Percentiles rank a stretch among this genome's conserved stretches.
phyloP scores from a whole-genome alignment of 2,888 invertebrate genomes.

The Agonopterix arenella region DNA sequence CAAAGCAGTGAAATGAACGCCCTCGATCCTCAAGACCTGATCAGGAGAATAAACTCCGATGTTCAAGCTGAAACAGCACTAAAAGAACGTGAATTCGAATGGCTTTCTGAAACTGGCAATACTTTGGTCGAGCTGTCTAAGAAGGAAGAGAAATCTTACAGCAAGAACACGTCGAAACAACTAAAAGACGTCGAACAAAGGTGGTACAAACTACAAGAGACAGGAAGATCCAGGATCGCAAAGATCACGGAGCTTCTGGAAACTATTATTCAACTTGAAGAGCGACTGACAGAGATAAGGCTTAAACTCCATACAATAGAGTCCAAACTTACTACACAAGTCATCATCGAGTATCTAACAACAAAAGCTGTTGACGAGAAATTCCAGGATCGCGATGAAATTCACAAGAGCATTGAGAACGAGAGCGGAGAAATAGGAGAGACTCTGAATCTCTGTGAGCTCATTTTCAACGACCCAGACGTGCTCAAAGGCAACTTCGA shows the following conservation, averaged over 20 bases:
- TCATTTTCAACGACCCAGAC: constrained; percentile 85
- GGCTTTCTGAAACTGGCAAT: constrained; percentile 83
- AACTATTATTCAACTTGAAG: constrained; percentile 83
- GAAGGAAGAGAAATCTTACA: constrained; percentile 75
- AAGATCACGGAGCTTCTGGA: constrained; percentile 84
- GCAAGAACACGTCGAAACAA: constrained; percentile 76
- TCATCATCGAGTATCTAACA: constrained; percentile 81
- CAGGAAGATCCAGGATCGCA: constrained; percentile 80
- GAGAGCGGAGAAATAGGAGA: constrained; percentile 88
- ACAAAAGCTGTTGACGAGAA: constrained; percentile 82
- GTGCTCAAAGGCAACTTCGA: constrained; percentile 84
- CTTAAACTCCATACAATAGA: constrained; percentile 85
- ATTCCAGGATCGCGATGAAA: constrained; percentile 82
- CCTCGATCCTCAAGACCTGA: constrained; percentile 83
- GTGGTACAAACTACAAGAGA: constrained; percentile 81
- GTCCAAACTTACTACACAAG: constrained; percentile 80
- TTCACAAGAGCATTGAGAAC: constrained; percentile 85
- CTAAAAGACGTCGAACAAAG: constrained; percentile 78
- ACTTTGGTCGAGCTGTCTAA: constrained; percentile 80
- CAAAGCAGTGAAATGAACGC: constrained; percentile 66
- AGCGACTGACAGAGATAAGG: constrained; percentile 83
- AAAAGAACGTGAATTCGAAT: constrained; percentile 86
- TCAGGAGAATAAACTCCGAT: constrained; percentile 84
- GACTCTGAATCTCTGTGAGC: constrained; percentile 86
- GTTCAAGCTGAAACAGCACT: constrained; percentile 85